phyloP scores from a whole-genome alignment of 2,888 invertebrate genomes.

The Halictus ligatus region DNA sequence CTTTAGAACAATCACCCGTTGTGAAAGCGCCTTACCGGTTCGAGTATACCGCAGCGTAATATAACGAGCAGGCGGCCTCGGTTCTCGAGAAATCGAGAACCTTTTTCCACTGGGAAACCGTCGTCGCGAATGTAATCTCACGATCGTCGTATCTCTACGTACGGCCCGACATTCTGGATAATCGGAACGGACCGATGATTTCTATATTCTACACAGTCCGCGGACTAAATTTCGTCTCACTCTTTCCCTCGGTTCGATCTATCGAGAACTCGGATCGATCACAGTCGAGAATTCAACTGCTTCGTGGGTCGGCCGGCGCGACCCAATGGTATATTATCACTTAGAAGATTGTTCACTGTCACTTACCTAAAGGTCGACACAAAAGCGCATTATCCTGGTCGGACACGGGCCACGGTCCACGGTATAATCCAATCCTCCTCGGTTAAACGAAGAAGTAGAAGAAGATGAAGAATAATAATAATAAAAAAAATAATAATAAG shows the following conservation, averaged over 20 bases:
- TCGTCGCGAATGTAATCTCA: not conserved
- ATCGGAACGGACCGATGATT: not conserved
- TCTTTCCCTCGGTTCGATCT: not conserved
- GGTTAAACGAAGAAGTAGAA: constrained; percentile 33
- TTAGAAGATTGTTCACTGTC: constrained; percentile 26
- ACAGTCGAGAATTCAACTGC: not conserved
- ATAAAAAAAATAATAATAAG: constrained; percentile 27
- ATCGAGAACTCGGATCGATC: not conserved
- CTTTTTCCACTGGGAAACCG: not conserved
- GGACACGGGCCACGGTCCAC: constrained; percentile 41
- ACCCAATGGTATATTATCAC: too few relatives aligned
- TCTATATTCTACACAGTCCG: not conserved
- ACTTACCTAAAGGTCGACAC: constrained; percentile 60
- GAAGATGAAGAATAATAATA: too few relatives aligned
- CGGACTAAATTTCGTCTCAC: not conserved
- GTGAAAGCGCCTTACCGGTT: constrained; percentile 73
- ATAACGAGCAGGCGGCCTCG: constrained; percentile 51
- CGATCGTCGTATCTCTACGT: not conserved
- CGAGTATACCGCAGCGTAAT: constrained; percentile 61
- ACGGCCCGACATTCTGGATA: not conserved
- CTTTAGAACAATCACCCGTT: constrained; percentile 76
- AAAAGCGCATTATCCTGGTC: constrained; percentile 55
- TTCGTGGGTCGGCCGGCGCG: not conserved
- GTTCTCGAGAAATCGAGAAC: constrained; percentile 54
- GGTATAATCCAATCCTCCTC: constrained; percentile 55